phyloP scores from a whole-genome alignment of 2,797 vertebrate genomes.

The Eulemur albifrons region DNA sequence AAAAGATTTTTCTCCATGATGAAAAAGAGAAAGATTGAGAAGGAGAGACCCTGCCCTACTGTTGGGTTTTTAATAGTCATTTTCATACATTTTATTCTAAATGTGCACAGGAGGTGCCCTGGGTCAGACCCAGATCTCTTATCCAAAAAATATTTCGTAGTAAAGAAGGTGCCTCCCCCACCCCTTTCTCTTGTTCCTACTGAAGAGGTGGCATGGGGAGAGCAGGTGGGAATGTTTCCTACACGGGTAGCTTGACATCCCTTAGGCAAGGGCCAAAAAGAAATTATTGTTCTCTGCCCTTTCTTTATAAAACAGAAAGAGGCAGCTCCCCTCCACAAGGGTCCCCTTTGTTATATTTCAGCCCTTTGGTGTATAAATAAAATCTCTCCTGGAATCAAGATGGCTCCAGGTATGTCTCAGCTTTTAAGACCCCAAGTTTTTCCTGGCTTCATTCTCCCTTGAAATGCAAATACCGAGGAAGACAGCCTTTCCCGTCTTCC shows the following conservation, averaged over 20 bases:
- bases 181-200: fast-evolving
- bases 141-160: background rate
- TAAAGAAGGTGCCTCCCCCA: background rate
- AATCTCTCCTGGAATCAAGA: background rate
- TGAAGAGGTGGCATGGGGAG: background rate
- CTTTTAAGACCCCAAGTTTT: background rate
- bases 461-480: background rate
- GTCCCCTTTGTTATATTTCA: background rate
- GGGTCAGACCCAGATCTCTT: background rate
- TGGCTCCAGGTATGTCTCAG: background rate
- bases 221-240: background rate
- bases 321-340: background rate
- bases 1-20: background rate
- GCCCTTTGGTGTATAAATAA: background rate
- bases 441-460: background rate
- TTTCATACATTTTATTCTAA: background rate
- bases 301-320: background rate
- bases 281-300: background rate
- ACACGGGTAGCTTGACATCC: background rate
- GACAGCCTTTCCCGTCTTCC: background rate
- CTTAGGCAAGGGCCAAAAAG: background rate
- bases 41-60: background rate
- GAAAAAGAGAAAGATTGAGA: background rate
- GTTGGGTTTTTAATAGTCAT: background rate
- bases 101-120: background rate